These are phyloP conservation scores for Heterochromis multidens DNA, from an alignment of 2,113 vertebrate species.

Conservation along the genomic window DNA sequence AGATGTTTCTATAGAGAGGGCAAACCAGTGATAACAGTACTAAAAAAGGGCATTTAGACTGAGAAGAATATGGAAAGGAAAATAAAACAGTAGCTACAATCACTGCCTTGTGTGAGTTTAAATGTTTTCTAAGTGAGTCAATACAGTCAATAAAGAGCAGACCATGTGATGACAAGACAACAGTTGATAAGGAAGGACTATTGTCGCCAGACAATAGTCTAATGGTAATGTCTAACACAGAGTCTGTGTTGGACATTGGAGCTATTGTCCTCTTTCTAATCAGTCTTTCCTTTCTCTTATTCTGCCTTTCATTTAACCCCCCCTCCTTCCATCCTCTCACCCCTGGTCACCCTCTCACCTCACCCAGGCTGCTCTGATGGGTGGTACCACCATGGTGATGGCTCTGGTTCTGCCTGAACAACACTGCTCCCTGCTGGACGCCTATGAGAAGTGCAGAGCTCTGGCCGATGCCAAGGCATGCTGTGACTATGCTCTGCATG, in stretches of 20 bases:
- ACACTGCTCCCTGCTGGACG: slow-evolving; percentile 90
- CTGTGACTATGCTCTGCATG: slow-evolving; percentile 93
- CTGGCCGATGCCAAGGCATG: slow-evolving; percentile 91
- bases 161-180: background rate
- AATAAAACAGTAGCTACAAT: background rate
- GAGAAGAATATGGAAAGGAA: background rate
- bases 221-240: too few species aligned
- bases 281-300: background rate
- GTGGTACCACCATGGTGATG: slow-evolving; percentile 95
- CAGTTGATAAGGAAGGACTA: slow-evolving; percentile 18
- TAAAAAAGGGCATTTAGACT: background rate
- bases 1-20: background rate
- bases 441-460: slow-evolving; percentile 87
- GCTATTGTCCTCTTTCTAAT: slow-evolving; percentile 40
- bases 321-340: background rate
- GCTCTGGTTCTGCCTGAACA: slow-evolving; percentile 90
- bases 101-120: background rate
- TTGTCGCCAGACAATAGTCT: slow-evolving; percentile 34
- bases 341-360: background rate
- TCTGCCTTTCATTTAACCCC: background rate
- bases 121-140: background rate
- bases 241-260: slow-evolving; percentile 13
- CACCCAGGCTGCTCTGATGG: slow-evolving; percentile 89
- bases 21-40: background rate
- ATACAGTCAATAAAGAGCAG: background rate